Evolutionary conservation across 2,888 invertebrate genomes (phyloP).

Genomic region (Argyresthia goedartella): DNA sequence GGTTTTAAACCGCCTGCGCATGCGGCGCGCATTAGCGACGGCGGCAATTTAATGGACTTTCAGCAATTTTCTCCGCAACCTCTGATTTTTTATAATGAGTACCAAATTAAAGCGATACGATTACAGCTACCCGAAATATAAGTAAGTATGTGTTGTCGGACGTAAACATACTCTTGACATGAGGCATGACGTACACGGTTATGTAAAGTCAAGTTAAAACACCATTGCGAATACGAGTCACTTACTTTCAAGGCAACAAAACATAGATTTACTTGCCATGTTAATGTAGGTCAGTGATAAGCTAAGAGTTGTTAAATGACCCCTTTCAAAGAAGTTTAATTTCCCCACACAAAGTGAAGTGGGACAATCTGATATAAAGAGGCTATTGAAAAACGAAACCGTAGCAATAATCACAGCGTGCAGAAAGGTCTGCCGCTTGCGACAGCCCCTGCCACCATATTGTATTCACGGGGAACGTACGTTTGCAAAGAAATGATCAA

Average conservation of each 20-base stretch:
- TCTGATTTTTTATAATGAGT: neutral
- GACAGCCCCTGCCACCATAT: conserved; percentile 31
- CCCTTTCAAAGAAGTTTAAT: conserved; percentile 44
- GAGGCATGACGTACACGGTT: no score
- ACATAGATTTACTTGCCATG: no score
- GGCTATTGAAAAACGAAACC: conserved; percentile 65
- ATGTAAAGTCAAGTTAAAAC: no score
- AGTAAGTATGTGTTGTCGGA: neutral
- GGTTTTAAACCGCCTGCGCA: neutral
- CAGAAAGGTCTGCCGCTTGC: conserved; percentile 29
- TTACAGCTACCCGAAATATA: neutral
- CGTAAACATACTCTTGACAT: no score
- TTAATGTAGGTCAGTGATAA: neutral
- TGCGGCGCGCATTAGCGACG: conserved; percentile 3
- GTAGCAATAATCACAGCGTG: conserved; percentile 53
- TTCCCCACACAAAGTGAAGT: conserved; percentile 46
- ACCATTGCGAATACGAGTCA: no score
- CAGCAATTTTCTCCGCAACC: conserved; percentile 4
- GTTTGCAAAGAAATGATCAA: conserved; percentile 66
- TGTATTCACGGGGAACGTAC: conserved; percentile 49
- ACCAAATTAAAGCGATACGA: neutral
- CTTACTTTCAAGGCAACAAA: no score
- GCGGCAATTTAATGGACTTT: conserved; percentile 11
- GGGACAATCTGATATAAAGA: conserved; percentile 60
- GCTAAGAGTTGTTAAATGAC: neutral